Conservation (phyloP, 2,113 vertebrate species). For the Illadopsis cleaveri region DNA sequence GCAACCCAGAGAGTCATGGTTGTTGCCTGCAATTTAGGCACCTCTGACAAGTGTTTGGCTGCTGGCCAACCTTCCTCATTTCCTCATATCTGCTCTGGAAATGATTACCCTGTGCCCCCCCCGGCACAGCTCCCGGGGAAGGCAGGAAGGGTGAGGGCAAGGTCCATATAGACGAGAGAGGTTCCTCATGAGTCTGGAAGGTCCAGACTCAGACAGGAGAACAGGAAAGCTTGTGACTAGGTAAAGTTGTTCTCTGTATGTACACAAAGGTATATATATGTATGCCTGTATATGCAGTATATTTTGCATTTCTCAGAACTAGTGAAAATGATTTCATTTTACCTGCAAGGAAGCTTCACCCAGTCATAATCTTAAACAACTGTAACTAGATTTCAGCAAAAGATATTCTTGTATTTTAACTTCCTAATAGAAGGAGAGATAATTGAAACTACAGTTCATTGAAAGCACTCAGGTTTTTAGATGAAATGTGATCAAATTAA, state of each 20-base stretch:
- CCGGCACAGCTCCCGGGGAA: neutral
- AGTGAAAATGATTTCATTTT: neutral
- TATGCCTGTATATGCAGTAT: too few relatives aligned
- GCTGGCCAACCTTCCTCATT: neutral
- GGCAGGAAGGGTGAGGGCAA: neutral
- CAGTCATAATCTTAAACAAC: neutral
- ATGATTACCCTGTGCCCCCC: neutral
- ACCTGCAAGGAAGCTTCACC: neutral
- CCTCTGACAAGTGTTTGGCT: neutral
- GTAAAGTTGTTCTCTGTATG: neutral
- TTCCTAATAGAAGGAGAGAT: neutral
- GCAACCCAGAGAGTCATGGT: neutral
- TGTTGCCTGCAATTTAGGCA: neutral
- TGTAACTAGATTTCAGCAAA: neutral
- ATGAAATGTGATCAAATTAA: neutral
- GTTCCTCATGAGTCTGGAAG: neutral
- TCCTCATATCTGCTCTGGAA: neutral
- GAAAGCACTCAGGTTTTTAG: neutral
- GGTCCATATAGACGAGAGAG: accelerated
- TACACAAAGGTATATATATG: neutral
- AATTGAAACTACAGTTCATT: neutral
- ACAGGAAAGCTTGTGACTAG: neutral
- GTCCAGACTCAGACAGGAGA: neutral
- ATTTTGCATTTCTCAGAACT: neutral
- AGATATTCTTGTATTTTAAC: neutral